Base-by-base conservation (phyloP, 2,113 vertebrate genomes). In the Chloropsis cyanopogon region DNA sequence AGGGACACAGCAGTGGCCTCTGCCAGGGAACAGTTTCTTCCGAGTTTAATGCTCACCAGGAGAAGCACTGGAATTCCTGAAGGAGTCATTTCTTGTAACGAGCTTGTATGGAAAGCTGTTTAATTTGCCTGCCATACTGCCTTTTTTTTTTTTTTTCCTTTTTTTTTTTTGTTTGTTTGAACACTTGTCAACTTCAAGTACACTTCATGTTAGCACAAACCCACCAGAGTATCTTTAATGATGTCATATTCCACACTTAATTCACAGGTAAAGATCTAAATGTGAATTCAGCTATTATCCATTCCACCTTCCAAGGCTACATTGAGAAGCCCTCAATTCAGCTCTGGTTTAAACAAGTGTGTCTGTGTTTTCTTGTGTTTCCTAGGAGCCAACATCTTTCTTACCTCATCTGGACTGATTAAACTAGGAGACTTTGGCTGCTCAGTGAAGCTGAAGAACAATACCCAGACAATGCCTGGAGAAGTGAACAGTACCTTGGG, bases 401-500 rank as follows among this genome's bases (percentile, higher is more conserved):
- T 99, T 88, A 99, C 99, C 33, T 99, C 99, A 3, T 99, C 99
- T 2, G 99, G 99, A 26, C 97, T 99, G 16, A 99, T 99, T 95
- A 99, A 99, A 93, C 97, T 99, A 41, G 99, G 99, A 25, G 99
- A 99, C 95, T 99, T 99, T 49, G 99, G 99, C 90, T 99, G 99
- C 89, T 99, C 99, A 0, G 99, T 99, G 66, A 99, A 99, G 94
- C 97, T 99, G 60, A 99, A 99, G 83, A 99, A 99, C 97, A 99
- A 99, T 33, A 98, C 99, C 5, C 99, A 99, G 93, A 99, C 99
- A 31, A 99, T 99, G 99, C 99, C 99, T 12, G 99, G 99, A 16
- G 99, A 99, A 96, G 99, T 99, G 93, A 99, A 99, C 97, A 99
- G 99, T 97, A 99, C 99, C 0, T 96, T 99, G 94, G 99, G 99